Evolutionary conservation across 1,140 invertebrate species (phyloP).

Genomic region (Cydia pomonella): DNA sequence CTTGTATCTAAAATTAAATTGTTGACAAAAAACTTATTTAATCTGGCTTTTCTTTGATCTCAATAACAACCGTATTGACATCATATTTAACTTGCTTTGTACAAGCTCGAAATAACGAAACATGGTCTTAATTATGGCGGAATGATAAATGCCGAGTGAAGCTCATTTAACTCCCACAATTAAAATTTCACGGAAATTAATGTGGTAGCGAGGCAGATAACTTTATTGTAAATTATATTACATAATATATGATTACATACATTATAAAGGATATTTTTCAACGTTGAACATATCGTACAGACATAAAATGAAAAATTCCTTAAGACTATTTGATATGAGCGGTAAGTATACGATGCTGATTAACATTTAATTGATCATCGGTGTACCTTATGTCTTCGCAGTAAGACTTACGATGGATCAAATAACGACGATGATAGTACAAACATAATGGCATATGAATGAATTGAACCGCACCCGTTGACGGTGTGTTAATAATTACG

Average conservation of each 20-base stretch:
- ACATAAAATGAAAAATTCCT: no score
- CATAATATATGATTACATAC: neutral
- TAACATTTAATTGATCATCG: no score
- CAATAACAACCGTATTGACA: neutral
- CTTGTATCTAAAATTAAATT: no score
- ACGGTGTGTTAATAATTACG: slow-evolving; percentile 16
- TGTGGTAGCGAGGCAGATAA: no score
- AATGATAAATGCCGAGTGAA: neutral
- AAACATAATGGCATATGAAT: neutral
- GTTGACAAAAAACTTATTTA: no score
- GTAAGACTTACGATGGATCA: no score
- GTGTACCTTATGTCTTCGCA: no score
- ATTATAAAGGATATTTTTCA: neutral
- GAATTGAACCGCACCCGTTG: slow-evolving; percentile 8
- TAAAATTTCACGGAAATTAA: neutral
- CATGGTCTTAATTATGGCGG: neutral
- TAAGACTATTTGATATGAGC: no score
- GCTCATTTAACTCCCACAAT: neutral
- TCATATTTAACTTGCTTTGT: neutral
- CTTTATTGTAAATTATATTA: no score
- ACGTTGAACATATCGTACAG: no score
- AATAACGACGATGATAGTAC: neutral
- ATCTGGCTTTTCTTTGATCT: neutral
- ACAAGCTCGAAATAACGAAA: neutral
- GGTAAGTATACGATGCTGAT: no score